phyloP scores from a whole-genome alignment of 2,888 invertebrate genomes.

The Spodoptera littoralis region DNA sequence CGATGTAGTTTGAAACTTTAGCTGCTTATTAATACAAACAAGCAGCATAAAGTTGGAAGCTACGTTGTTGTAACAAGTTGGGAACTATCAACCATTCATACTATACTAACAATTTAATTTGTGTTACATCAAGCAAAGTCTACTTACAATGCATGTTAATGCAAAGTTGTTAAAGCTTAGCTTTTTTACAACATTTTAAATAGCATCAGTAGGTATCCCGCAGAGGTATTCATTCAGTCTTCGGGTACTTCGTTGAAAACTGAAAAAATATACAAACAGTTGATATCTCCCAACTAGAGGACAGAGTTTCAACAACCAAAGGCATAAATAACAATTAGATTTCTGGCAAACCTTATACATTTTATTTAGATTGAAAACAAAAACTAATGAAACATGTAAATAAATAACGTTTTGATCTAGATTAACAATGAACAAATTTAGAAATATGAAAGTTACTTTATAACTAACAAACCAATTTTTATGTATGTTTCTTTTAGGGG shows the following conservation, averaged over 20 bases:
- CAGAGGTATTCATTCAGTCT: constrained; percentile 48
- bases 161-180: constrained; percentile 48
- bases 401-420: too few relatives aligned
- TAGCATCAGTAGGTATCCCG: constrained; percentile 42
- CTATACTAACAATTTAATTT: constrained; percentile 44
- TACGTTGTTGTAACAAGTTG: constrained; percentile 35
- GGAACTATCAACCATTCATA: constrained; percentile 54
- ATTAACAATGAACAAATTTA: too few relatives aligned
- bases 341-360: neutral
- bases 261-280: constrained; percentile 49
- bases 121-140: constrained; percentile 30
- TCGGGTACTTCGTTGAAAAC: constrained; percentile 43
- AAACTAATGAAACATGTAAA: too few relatives aligned
- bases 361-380: too few relatives aligned
- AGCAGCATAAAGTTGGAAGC: constrained; percentile 39
- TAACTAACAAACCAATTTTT: too few relatives aligned
- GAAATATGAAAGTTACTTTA: too few relatives aligned
- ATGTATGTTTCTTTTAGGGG: too few relatives aligned
- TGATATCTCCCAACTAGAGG: constrained; percentile 41
- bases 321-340: neutral
- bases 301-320: constrained; percentile 11
- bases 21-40: constrained; percentile 26
- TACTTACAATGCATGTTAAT: constrained; percentile 55
- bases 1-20: constrained; percentile 56
- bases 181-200: constrained; percentile 33